A percentile compares a stretch with the other conserved stretches of the same genome.
Evolutionary conservation across 2,888 invertebrate species (phyloP).

Genomic region (Acrobasis suavella): DNA sequence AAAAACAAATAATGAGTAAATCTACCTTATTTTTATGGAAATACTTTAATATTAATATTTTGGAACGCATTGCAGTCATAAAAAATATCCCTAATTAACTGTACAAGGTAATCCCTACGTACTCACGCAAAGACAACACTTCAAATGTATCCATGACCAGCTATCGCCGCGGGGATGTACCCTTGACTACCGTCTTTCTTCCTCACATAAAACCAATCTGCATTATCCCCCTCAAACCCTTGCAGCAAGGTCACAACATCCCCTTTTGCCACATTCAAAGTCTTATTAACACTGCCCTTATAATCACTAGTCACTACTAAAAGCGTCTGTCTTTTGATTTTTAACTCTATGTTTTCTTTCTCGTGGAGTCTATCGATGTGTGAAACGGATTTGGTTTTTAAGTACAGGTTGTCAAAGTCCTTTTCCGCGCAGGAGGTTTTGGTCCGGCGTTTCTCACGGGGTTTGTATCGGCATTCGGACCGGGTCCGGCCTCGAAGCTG

Average conservation of each 20-base stretch:
- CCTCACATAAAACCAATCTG: conserved; percentile 90
- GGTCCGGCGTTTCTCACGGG: conserved; percentile 58
- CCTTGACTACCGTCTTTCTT: conserved; percentile 87
- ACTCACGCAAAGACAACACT: not conserved
- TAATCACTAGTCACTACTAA: conserved; percentile 88
- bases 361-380: conserved; percentile 55
- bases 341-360: conserved; percentile 45
- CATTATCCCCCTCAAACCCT: conserved; percentile 74
- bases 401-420: conserved; percentile 87
- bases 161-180: conserved; percentile 89
- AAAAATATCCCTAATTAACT: too few species aligned
- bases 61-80: too few species aligned
- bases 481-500: conserved; percentile 84
- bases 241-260: conserved; percentile 88
- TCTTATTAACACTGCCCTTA: conserved; percentile 80
- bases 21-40: too few species aligned
- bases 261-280: conserved; percentile 85
- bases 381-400: conserved; percentile 77
- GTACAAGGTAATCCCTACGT: too few species aligned
- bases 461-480: conserved; percentile 85
- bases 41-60: too few species aligned
- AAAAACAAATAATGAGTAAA: too few species aligned
- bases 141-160: conserved; percentile 89
- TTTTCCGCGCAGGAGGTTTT: conserved; percentile 84
- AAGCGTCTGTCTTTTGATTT: conserved; percentile 84